These are phyloP conservation scores for Geotrupes spiniger DNA, from an alignment of 2,888 invertebrate species.

Conservation along the genomic window DNA sequence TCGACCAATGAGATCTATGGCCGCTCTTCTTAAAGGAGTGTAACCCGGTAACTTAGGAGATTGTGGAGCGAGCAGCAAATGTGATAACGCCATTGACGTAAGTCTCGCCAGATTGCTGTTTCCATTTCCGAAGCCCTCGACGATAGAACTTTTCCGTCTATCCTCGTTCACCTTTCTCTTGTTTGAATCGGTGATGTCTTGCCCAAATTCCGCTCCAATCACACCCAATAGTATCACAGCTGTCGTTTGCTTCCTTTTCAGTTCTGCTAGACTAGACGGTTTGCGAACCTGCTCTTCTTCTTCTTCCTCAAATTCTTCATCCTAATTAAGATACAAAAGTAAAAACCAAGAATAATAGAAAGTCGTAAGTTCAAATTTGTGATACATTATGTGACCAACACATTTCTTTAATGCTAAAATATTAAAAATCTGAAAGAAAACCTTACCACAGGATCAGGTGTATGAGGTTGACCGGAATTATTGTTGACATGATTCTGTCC, in stretches of 20 bases:
- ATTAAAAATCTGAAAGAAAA: neutral
- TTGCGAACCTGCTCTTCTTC: conserved; percentile 84
- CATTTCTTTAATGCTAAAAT: too few relatives aligned
- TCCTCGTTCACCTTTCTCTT: conserved; percentile 59
- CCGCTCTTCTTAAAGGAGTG: conserved; percentile 91
- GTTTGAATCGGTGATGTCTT: conserved; percentile 75
- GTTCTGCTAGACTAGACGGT: conserved; percentile 79
- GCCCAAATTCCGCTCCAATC: conserved; percentile 97
- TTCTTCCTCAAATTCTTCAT: conserved; percentile 78
- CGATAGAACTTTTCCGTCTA: conserved; percentile 76
- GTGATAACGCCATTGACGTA: conserved; percentile 92
- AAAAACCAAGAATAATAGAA: too few relatives aligned
- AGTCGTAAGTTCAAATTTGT: too few relatives aligned
- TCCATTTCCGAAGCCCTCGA: conserved; percentile 73
- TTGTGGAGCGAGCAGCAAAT: conserved; percentile 86
- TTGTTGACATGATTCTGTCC: conserved; percentile 50
- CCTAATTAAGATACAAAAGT: conserved; percentile 50
- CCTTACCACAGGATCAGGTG: conserved; percentile 21
- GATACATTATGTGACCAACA: too few relatives aligned
- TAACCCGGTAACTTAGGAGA: conserved; percentile 81
- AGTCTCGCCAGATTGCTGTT: conserved; percentile 88
- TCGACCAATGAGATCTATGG: conserved; percentile 94
- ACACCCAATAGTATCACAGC: conserved; percentile 96
- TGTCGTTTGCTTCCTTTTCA: conserved; percentile 93
- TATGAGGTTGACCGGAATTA: conserved; percentile 25